Evolutionary conservation across 2,888 invertebrate species (phyloP).

Genomic region (Thecophora atra): DNA sequence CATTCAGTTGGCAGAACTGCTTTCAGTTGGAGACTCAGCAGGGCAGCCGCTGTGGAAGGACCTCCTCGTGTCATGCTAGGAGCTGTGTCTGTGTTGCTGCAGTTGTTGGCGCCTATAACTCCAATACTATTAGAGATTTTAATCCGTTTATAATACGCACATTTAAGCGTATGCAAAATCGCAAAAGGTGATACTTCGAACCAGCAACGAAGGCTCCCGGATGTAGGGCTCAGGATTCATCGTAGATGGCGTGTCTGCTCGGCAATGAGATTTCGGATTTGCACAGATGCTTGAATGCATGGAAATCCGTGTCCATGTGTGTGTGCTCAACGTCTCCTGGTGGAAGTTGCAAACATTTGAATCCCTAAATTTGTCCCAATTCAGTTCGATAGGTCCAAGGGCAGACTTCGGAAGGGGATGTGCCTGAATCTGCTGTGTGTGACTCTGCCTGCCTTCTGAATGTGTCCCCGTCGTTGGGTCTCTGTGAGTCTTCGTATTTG

Average conservation of each 20-base stretch:
- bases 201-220: neutral
- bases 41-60: neutral
- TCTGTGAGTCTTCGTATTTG: slow-evolving; percentile 31
- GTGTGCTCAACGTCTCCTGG: slow-evolving; percentile 19
- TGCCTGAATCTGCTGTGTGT: slow-evolving; percentile 38
- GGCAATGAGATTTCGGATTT: slow-evolving; percentile 38
- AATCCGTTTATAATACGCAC: slow-evolving; percentile 64
- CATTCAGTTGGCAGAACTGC: slow-evolving; percentile 21
- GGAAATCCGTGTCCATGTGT: slow-evolving; percentile 20
- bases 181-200: slow-evolving; percentile 48
- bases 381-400: slow-evolving; percentile 26
- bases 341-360: slow-evolving; percentile 41
- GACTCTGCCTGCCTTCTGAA: slow-evolving; percentile 41
- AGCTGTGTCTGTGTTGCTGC: slow-evolving; percentile 5
- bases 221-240: neutral
- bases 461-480: slow-evolving; percentile 47
- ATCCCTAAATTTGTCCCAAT: slow-evolving; percentile 44
- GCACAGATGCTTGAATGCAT: neutral
- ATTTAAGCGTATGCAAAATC: slow-evolving; percentile 58
- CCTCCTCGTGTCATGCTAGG: neutral
- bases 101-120: slow-evolving; percentile 22
- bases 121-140: slow-evolving; percentile 57
- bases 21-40: neutral
- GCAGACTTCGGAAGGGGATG: slow-evolving; percentile 11
- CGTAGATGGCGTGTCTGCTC: neutral